Percentiles rank a stretch among this genome's conserved stretches.
phyloP scores from a whole-genome alignment of 2,888 invertebrate species.

The Eilema depressum region DNA sequence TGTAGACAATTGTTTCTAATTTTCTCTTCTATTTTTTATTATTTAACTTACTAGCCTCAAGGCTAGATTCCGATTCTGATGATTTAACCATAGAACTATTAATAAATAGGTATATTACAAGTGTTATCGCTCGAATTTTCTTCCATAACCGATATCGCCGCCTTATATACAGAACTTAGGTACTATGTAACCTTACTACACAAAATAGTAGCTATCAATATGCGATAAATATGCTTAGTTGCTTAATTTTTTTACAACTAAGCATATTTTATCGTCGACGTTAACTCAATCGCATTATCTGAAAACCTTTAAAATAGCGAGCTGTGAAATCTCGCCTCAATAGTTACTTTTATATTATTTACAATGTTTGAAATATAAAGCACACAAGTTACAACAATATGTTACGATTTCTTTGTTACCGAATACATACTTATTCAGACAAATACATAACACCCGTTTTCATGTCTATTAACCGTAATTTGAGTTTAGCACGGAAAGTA shows the following conservation, averaged over 20 bases:
- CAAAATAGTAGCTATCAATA: not conserved
- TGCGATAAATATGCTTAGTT: too few relatives aligned
- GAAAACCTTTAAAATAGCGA: not conserved
- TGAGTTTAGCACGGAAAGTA: slow-evolving; percentile 17
- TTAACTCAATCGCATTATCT: not conserved
- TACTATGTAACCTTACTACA: not conserved
- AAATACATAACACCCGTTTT: slow-evolving; percentile 16
- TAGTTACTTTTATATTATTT: not conserved
- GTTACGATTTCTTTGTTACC: not conserved
- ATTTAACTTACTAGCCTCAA: too few relatives aligned
- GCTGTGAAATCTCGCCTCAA: not conserved
- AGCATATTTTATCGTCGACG: not conserved
- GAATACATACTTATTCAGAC: not conserved
- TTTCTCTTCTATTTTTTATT: too few relatives aligned
- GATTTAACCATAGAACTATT: too few relatives aligned
- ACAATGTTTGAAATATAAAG: not conserved
- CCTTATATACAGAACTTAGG: not conserved
- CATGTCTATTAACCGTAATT: slow-evolving; percentile 29
- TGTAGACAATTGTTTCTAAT: too few relatives aligned
- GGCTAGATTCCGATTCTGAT: too few relatives aligned
- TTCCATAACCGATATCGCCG: too few relatives aligned
- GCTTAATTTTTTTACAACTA: too few relatives aligned
- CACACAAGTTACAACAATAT: not conserved
- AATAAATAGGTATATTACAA: too few relatives aligned
- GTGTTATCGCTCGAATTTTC: too few relatives aligned